Percentiles rank a stretch among this genome's conserved stretches.
Evolutionary conservation across 1,140 invertebrate genomes (phyloP).

Genomic region (Physella acuta): DNA sequence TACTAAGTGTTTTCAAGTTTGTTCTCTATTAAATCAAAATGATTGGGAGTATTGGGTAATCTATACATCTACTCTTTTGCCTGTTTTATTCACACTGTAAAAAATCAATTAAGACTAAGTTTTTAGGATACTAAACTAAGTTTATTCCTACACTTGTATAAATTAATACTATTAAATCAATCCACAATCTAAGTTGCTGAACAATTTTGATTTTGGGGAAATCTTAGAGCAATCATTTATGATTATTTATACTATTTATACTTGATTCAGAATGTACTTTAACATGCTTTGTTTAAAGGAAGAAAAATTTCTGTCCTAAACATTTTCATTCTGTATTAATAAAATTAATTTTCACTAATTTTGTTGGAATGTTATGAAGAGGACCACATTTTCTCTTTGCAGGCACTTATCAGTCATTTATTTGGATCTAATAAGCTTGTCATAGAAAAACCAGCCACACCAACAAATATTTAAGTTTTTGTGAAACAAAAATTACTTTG

Average conservation of each 20-base stretch:
- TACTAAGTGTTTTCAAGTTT: not conserved
- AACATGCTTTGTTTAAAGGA: too few species aligned
- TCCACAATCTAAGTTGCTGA: not conserved
- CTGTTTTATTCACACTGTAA: not conserved
- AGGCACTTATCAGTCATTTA: conserved; percentile 45
- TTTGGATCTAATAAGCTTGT: conserved; percentile 45
- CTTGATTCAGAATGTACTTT: too few species aligned
- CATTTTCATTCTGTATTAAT: too few species aligned
- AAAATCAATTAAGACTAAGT: not conserved
- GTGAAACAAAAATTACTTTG: too few species aligned
- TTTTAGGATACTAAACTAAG: not conserved
- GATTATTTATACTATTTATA: too few species aligned
- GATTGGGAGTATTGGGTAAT: not conserved
- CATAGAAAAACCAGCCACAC: conserved; percentile 35
- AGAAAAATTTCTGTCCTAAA: too few species aligned
- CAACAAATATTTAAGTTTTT: too few species aligned
- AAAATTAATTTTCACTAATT: too few species aligned
- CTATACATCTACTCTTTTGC: not conserved
- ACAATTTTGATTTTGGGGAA: conserved; percentile 15
- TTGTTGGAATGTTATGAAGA: too few species aligned
- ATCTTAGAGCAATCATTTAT: too few species aligned
- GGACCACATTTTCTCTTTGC: conserved; percentile 30
- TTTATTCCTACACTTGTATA: not conserved
- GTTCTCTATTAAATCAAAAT: not conserved
- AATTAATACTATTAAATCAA: not conserved